Percentiles rank a stretch among this genome's conserved stretches.
Conservation (phyloP, 2,797 vertebrate species). For the Ispidina picta region DNA sequence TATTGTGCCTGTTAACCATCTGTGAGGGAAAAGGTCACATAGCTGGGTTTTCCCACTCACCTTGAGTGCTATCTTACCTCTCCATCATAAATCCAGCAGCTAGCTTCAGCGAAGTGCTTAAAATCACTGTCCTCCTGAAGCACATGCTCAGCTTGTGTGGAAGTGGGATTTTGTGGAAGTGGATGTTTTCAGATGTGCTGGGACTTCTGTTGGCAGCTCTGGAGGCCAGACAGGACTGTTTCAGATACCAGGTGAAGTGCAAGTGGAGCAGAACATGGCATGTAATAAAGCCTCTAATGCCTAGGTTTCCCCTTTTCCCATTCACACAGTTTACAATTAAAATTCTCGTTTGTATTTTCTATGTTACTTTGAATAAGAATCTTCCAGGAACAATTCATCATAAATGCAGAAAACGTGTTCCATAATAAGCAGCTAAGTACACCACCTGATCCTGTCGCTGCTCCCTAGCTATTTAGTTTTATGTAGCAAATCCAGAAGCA, state of each 20-base stretch:
- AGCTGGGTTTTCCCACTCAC: background rate
- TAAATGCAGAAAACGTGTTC: background rate
- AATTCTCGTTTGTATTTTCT: background rate
- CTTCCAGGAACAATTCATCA: background rate
- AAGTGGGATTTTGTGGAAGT: background rate
- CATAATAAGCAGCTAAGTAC: accelerated
- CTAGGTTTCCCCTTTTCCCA: background rate
- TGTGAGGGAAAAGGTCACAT: background rate
- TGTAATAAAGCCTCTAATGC: background rate
- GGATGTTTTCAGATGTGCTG: background rate
- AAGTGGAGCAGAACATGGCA: background rate
- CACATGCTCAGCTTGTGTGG: background rate
- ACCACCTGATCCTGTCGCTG: background rate
- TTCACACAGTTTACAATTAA: background rate
- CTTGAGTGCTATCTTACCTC: background rate
- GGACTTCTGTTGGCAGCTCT: background rate
- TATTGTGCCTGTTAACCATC: background rate
- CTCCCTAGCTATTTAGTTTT: background rate
- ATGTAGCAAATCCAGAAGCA: background rate
- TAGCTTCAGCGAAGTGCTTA: background rate
- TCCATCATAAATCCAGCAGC: background rate
- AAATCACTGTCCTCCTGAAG: background rate
- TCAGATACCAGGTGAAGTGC: background rate
- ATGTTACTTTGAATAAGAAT: background rate
- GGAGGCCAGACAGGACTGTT: background rate